Percentiles rank a stretch among this genome's conserved stretches.
phyloP scores from a whole-genome alignment of 2,113 vertebrate genomes.

The Python bivittatus region DNA sequence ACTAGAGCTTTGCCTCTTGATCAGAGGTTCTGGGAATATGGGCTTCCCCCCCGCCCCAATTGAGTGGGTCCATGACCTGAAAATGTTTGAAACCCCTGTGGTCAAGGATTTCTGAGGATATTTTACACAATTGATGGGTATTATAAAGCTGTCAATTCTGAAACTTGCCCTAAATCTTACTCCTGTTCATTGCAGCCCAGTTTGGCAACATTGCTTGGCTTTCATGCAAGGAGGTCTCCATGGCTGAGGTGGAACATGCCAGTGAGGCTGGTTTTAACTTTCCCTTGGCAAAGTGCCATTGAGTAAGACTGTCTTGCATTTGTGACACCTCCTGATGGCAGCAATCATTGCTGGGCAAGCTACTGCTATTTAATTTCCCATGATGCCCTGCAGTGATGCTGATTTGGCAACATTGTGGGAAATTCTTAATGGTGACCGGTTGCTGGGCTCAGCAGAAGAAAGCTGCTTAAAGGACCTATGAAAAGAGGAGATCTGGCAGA shows the following conservation, averaged over 20 bases:
- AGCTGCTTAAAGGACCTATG: not conserved
- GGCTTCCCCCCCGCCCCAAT: too few species aligned
- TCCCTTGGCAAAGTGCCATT: not conserved
- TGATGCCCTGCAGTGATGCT: not conserved
- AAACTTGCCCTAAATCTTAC: not conserved
- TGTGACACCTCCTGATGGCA: not conserved
- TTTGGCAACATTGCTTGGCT: not conserved
- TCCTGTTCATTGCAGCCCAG: not conserved
- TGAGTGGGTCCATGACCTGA: too few species aligned
- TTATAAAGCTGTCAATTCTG: too few species aligned
- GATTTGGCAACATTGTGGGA: not conserved
- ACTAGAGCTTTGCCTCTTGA: too few species aligned
- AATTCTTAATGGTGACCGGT: not conserved
- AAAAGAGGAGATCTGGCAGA: not conserved
- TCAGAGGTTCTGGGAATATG: too few species aligned
- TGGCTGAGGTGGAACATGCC: not conserved
- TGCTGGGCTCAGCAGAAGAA: not conserved
- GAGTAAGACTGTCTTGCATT: not conserved
- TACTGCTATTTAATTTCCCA: not conserved
- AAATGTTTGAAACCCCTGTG: too few species aligned
- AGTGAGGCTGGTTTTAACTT: not conserved
- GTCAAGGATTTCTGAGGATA: too few species aligned
- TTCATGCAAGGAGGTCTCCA: not conserved
- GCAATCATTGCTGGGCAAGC: not conserved
- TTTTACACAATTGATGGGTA: too few species aligned